Evolutionary conservation across 2,113 vertebrate genomes (phyloP), one percentile per base, ranked within the genome.

Genomic region (Brachionichthys hirsutus): DNA sequence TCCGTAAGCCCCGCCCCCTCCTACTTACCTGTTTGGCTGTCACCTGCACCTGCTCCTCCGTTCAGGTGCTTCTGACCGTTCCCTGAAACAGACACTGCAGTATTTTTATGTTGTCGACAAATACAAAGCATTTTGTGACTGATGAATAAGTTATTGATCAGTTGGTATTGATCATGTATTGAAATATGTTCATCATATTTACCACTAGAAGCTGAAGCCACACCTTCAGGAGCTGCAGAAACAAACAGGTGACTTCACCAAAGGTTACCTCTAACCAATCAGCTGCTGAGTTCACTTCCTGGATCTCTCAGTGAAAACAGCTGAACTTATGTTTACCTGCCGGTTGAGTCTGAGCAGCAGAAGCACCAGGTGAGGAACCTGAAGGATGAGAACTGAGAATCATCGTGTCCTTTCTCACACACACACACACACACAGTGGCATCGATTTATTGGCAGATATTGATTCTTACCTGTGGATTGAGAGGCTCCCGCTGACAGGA

Each of bases 41-140:
- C 61, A 14, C 24, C 63, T 55, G 24, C 70, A 9, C 50, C 75
- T 16, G 78, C 85, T 35, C 56, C 74, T 62, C 80, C 87, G 11
- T 72, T 83, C 17, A 91, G 53, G n/a, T 88, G 83, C 59, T 92
- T 92, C 40, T 90, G 86, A 49, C 87, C 88, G 6, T 90, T 91
- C 18, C 86, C 90, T 92, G 55, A 13, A 30, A 57, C 20, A 77
- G 12, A 52, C n/a, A 49, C 15, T 6, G 10, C 3, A 10, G 12
- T 42, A 3, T 14, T 2, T 19, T 18, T 12, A 18, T 11, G 8
- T 17, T 46, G 44, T 46, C 5, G 16, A 11, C 4, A 18, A 2
- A 9, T 16, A 18, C 16, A n/a, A 16, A 13, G 3, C 9, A n/a
- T 9, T 2, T 13, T 48, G 1, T 48, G 12, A 8, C 13, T 47